Evolutionary conservation across 2,113 vertebrate genomes (phyloP), one percentile per base, ranked within the genome.

Genomic region (Chionis minor): DNA sequence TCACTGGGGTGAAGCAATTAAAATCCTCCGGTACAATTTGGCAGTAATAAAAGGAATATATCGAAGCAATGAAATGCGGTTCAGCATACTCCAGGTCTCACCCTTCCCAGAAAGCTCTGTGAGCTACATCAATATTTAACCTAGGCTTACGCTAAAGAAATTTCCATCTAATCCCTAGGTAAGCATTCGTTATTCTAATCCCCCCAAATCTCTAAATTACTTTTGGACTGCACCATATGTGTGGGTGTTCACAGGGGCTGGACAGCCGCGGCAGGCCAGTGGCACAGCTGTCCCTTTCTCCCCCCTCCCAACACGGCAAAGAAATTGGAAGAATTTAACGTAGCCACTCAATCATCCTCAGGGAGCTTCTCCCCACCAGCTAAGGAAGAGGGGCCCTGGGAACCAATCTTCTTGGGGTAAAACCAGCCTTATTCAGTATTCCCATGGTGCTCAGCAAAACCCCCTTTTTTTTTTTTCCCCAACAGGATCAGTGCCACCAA

Each of bases 191-290:
- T 79, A 85, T 56, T 95, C 61, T 72, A 92, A 95, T 73, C 67
- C 67, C 35, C 42, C 16, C 3, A 88, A 88, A 81, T 40, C 90
- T 42, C 86, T 44, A 15, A 65, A 80, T 61, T 10, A 81, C 79
- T 92, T 72, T 45, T 14, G 62, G 79, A 56, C 30, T 0, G 5
- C 70, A 38, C 19, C 44, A 21, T 22, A 28, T 14, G 74, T 10
- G 38, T 21, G 89, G 51, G 55, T 42, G 73, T 28, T 58, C n/a
- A 19, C 28, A 22, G 27, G 74, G 78, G 63, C 40, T 8, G 20
- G 54, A 13, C 2, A 8, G 80, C 28, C 23, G 3, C 0, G 0
- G 70, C 26, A 52, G 54, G 22, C 2, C 7, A 51, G 32, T 15
- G 0, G 3, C n/a, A 27, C 56, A 23, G 75, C 63, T 77, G 44